phyloP scores from a whole-genome alignment of 2,113 vertebrate genomes.

The Mohoua ochrocephala region DNA sequence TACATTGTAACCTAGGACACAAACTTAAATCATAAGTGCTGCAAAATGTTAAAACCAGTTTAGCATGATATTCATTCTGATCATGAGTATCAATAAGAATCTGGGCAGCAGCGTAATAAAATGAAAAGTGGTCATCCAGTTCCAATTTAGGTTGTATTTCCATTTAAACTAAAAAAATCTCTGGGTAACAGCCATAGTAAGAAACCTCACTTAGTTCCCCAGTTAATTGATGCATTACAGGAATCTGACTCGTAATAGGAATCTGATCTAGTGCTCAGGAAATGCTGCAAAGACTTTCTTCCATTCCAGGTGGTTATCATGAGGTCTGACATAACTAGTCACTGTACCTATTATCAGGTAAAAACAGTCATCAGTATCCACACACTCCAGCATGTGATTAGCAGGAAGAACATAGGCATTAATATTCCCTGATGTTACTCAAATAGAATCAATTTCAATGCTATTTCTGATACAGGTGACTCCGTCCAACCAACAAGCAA shows the following conservation, averaged over 20 bases:
- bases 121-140: neutral
- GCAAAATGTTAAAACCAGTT: neutral
- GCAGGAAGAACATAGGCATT: neutral
- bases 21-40: neutral
- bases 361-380: neutral
- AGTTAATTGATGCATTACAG: neutral
- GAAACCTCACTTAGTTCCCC: neutral
- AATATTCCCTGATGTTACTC: neutral
- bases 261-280: neutral
- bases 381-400: neutral
- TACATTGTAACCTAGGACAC: no score
- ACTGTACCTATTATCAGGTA: neutral
- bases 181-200: neutral
- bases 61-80: neutral
- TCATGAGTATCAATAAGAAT: neutral
- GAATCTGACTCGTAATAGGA: neutral
- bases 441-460: neutral
- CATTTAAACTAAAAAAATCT: neutral
- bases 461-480: neutral
- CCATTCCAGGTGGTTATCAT: neutral
- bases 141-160: neutral
- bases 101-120: neutral
- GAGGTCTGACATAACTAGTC: neutral
- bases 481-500: neutral
- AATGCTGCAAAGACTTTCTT: neutral